Base-by-base conservation (phyloP, 2,797 vertebrate genomes). In the Siniperca obscura region DNA sequence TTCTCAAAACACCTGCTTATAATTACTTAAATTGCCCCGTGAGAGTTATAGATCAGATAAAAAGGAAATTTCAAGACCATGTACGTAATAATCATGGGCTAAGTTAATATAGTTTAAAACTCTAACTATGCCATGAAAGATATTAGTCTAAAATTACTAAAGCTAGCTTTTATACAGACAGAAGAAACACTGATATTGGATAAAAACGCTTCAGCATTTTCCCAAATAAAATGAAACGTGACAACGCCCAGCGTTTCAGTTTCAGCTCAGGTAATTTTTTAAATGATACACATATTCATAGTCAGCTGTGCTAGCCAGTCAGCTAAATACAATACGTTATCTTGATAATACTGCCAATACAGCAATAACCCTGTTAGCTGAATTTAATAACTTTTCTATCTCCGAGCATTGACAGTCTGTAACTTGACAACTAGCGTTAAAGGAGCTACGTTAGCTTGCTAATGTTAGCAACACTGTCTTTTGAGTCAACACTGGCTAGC, bases 191-290 rank as follows among this genome's bases (percentile, higher is more conserved):
- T 36, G 22, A 44, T 17, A 7, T 16, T 38, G 16, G 7, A 38
- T 10, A 34, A 46, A 46, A 48, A n/a, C 1, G 27, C 7, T 21
- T 34, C 21, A 21, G 21, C 5, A 22, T 50, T 34, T 14, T n/a
- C 12, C 1, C 0, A 25, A 5, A 19, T 30, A 19, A 25, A 48
- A 25, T 17, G 1, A 46, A 64, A 22, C 3, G 12, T 42, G 36
- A 48, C 78, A 59, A 76, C 78, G 60, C 70, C 76, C 59, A 30
- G 27, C 1, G 0, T 17, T 52, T 57, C 30, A 60, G 22, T 12
- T 64, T 67, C 44, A 61, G 22, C 12, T 44, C 17, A 53, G 17
- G 6, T 50, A 9, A 12, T 19, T 11, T 56, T 13, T 6, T 9
- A 27, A 42, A 61, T 19, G 2, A 16, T 36, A 17, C 19, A 11